Conservation (phyloP, 2,888 invertebrate genomes). For the Cylloceria caligata region DNA sequence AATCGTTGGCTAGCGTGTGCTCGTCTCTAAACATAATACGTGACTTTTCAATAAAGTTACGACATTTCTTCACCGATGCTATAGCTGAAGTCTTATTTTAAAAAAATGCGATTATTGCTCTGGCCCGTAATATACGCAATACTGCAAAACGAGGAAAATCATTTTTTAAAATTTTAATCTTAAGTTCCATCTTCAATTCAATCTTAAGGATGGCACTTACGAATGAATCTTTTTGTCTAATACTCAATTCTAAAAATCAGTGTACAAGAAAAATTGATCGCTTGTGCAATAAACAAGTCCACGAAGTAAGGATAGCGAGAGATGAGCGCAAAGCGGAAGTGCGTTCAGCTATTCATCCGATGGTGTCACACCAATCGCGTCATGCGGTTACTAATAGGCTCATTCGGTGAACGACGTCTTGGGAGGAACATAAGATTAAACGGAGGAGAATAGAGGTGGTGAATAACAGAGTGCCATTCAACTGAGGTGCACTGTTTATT, state of each 20-base stretch:
- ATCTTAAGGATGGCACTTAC: too few relatives aligned
- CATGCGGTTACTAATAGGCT: conserved; percentile 31
- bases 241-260: not conserved
- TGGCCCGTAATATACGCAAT: too few relatives aligned
- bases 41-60: too few relatives aligned
- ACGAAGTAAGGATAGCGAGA: not conserved
- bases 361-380: conserved; percentile 12
- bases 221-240: too few relatives aligned
- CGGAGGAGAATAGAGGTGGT: conserved; percentile 58
- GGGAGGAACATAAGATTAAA: conserved; percentile 41
- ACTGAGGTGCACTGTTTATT: conserved; percentile 32
- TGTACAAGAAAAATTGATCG: not conserved
- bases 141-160: too few relatives aligned
- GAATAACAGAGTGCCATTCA: conserved; percentile 49
- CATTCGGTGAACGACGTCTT: conserved; percentile 20
- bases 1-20: too few relatives aligned
- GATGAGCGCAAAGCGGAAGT: conserved; percentile 35
- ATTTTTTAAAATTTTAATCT: too few relatives aligned
- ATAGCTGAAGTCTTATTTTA: too few relatives aligned
- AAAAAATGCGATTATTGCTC: too few relatives aligned
- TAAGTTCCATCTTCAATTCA: too few relatives aligned
- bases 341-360: conserved; percentile 1
- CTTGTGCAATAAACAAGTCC: not conserved
- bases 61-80: too few relatives aligned
- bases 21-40: too few relatives aligned